Evolutionary conservation across 2,113 vertebrate species (phyloP), one percentile per base, ranked within the genome.

Genomic region (Xenus cinereus): DNA sequence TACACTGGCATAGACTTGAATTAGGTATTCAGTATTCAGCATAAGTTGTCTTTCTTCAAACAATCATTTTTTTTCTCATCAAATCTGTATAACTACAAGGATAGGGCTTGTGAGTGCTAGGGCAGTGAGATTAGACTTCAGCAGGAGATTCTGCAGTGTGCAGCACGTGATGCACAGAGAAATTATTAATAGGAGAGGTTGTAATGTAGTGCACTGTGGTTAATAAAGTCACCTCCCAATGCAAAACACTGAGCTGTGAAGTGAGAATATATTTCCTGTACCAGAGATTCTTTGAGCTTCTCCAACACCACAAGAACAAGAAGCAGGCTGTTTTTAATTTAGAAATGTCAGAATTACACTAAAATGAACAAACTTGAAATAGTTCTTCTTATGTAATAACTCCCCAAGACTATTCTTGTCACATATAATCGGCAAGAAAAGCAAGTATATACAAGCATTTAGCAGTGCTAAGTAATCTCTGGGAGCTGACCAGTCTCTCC

Each of bases 321-420:
- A n/a, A 92, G 33, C 33, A 79, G 53, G 12, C 71, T 89, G 46
- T 2, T 93, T 95, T 89, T 79, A 71, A 62, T 83, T 84, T 93
- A 85, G 46, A 89, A 94, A 94, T 85, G 39, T 67, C 50, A 89
- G 77, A 93, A 92, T 91, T 91, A 73, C 35, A 80, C 63, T 85
- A 74, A 93, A 93, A 92, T 86, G 33, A 92, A 86, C 75, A 67
- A 92, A 95, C 63, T 96, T 96, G 76, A 82, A 87, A 60, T 82
- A 93, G 86, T 75, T 12, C 2, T 89, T 33, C 75, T 96, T 90
- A 90, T 48, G 50, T 82, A 96, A 94, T 90, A 93, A 53, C 18
- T 96, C 66, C 86, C 84, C 53, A 87, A 73, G 86, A 92, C 79
- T 92, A 57, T 78, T 82, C 88, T 86, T 92, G 88, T 96, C 90